Base-by-base conservation (phyloP, 2,797 vertebrate species). In the Pipistrellus kuhlii region DNA sequence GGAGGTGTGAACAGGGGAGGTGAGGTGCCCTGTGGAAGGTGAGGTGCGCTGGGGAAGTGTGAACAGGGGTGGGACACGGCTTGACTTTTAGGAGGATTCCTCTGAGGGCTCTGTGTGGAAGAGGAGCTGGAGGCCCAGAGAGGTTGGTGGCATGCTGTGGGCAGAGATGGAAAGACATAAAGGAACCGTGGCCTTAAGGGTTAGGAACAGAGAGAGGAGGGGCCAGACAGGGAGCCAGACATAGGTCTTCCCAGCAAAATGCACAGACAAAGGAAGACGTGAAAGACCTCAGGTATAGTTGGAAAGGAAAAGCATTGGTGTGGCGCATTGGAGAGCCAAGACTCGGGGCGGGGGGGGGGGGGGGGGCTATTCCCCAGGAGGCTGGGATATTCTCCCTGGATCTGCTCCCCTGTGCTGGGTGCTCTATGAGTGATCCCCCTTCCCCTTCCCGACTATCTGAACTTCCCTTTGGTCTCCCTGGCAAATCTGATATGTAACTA, bases 21-120 rank as follows among this genome's bases (percentile, higher is more conserved):
- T 1, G 57, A 18, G 78, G 11, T 1, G 20, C n/a, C 38, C 73
- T 25, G 0, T 0, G 25, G 66, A 38, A 57, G 44, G 21, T 1
- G 57, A 18, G 23, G 38, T 0, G 15, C n/a, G 25, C n/a, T 30
- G 46, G 77, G 17, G 57, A 80, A 15, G 32, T 41, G 1, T 64
- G 38, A 46, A n/a, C 8, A 59, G 46, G 4, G 20, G 11, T 0
- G 18, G 20, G 53, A 30, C 10, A 17, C 0, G 27, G 25, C 25
- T 30, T 51, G 78, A 32, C 78, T 38, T 23, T 55, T 32, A 11
- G 51, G 17, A 73, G 51, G 18, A 27, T 51, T 64, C 72, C 72
- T 51, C 14, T 15, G 35, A 78, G 0, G 1, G 11, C 15, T 85
- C 64, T 66, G 25, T 11, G 77, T 57, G 57, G 72, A 62, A 30